Evolutionary conservation across 2,113 vertebrate species (phyloP), one percentile per base, ranked within the genome.

Genomic region (Oriolus oriolus): DNA sequence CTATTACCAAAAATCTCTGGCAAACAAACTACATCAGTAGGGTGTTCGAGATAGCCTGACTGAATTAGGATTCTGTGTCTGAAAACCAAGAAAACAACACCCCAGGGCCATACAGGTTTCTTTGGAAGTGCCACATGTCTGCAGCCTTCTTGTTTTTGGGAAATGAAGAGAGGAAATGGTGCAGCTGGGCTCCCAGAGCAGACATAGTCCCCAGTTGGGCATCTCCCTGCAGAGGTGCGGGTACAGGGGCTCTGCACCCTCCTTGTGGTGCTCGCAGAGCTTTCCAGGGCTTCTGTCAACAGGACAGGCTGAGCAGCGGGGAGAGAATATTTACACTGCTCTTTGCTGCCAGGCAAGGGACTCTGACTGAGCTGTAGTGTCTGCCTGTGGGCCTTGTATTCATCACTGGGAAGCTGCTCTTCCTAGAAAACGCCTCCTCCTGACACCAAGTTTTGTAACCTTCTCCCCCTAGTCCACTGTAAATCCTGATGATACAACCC

Each of bases 281-380:
- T 77, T 19, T 5, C 2, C 6, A 6, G 10, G 19, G 31, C 3
- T 18, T 44, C 13, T 1, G 0, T 26, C 66, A 45, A 2, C 78
- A 57, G 52, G 41, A 53, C 31, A 37, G 26, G 23, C 39, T 44
- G n/a, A 53, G 47, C 24, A 66, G 57, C 37, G 52, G 16, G 20
- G 13, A 71, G 13, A 30, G 31, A 27, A 52, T 33, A 45, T 21
- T n/a, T 5, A 11, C 5, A 7, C 13, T 20, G 9, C 22, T 35
- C 17, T 44, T 35, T 78, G 33, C 23, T 56, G 10, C 14, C 14
- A 13, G 28, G 24, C 24, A 68, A 53, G 27, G 28, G 14, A 37
- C 52, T 50, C 11, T 17, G 35, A 31, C 18, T 42, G 60, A 54
- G 30, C 1, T 16, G 10, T 3, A 18, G 28, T 7, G 10, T 35